Base-by-base conservation (phyloP, 2,113 vertebrate genomes). In the Cephalopterus ornatus region DNA sequence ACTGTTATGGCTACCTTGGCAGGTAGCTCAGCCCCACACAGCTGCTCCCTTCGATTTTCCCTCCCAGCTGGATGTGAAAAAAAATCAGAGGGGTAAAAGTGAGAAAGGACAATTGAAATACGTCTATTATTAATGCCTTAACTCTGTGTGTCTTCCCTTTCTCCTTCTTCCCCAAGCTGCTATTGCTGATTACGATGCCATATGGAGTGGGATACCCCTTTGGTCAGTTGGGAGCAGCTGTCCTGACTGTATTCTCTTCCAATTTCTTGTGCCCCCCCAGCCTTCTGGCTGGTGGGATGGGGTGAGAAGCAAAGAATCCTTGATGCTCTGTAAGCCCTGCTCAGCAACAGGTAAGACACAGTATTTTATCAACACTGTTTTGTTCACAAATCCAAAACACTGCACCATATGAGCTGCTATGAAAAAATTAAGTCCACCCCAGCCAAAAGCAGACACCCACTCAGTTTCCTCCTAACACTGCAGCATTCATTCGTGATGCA, bases 261-360 rank as follows among this genome's bases (percentile, higher is more conserved):
- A 78, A 2, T 24, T 26, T 17, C 52, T 66, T 62, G 27, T 19
- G 2, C 33, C 9, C 1, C 4, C 6, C n/a, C 47, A 67, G n/a
- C 12, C 50, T 33, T 2, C 41, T 58, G 1, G 0, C 21, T 67
- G 12, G 27, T 20, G 11, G 27, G 18, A 9, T 3, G 3, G 16
- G 0, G 2, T 27, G 41, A 85, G 74, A 28, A 46, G 12, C 35
- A 72, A 16, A 63, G 12, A 30, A 30, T 33, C 6, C 10, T 47
- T 35, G 50, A 23, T 5, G 2, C 18, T 74, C 13, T 27, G 41
- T 35, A 62, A 66, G 12, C 32, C 5, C 28, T 67, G 61, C 28
- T 50, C n/a, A 88, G 41, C 28, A 26, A 8, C 5, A 44, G 19
- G 19, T 26, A 59, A 72, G 78, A 49, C 5, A 23, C 3, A 2